These are phyloP conservation scores for Lethocerus indicus DNA, from an alignment of 1,140 invertebrate species.

Conservation along the genomic window DNA sequence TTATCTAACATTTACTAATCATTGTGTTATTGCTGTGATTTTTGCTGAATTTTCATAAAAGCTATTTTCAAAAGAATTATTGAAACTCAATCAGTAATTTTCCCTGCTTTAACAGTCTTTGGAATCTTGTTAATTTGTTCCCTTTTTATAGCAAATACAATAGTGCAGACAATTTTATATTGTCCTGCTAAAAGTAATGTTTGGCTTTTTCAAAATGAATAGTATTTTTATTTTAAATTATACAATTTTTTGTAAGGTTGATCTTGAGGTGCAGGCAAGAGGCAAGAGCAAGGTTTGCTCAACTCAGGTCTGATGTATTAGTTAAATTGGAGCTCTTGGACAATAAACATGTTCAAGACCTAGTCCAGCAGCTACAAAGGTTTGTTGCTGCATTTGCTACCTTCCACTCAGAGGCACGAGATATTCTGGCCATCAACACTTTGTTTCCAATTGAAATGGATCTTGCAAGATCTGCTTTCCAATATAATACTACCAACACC, in stretches of 20 bases:
- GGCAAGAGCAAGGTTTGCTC: slow-evolving; percentile 77
- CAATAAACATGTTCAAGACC: slow-evolving; percentile 92
- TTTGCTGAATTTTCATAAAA: too few species aligned
- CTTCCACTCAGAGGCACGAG: slow-evolving; percentile 29
- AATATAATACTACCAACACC: slow-evolving; percentile 56
- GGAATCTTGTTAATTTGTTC: not conserved
- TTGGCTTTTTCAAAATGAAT: not conserved
- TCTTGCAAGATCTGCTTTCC: slow-evolving; percentile 77
- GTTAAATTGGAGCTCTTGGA: slow-evolving; percentile 94
- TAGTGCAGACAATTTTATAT: not conserved
- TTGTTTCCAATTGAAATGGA: slow-evolving; percentile 96
- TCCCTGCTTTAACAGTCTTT: not conserved
- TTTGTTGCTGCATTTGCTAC: slow-evolving; percentile 38
- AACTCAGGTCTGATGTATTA: slow-evolving; percentile 81
- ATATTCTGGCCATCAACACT: slow-evolving; percentile 51
- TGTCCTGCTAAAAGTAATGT: not conserved
- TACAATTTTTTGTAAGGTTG: slow-evolving; percentile 34
- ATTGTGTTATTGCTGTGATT: too few species aligned
- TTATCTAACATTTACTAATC: too few species aligned
- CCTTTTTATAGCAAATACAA: not conserved
- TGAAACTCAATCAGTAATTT: not conserved
- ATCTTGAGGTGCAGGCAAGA: slow-evolving; percentile 90
- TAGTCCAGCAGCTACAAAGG: slow-evolving; percentile 68
- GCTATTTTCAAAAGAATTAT: too few species aligned
- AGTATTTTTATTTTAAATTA: not conserved